Evolutionary conservation across 2,888 invertebrate genomes (phyloP), one percentile per base, ranked within the genome.

Genomic region (Aelia acuminata): DNA sequence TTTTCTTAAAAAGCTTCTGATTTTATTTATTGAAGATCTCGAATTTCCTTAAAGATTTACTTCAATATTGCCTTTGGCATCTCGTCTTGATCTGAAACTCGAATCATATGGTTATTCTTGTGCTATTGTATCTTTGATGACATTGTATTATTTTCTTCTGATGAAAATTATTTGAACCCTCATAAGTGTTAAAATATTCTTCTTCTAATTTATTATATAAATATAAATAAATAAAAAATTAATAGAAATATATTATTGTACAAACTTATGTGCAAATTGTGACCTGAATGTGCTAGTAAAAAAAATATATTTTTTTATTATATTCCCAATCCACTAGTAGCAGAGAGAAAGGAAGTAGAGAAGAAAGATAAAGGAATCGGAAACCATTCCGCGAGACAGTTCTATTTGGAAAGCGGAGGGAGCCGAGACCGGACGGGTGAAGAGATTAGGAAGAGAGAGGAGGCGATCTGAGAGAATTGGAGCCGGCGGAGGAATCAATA

Each of bases 381-480:
- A 70, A 70, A 70, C 57, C 63, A 70, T 70, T 70, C 35, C 35
- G 31, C 35, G 63, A 70, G 63, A 70, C 63, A 70, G 63, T 70
- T 70, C 63, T 70, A 70, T 70, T 70, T 85, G 13, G 85, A 57
- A 80, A 43, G n/a, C 80, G 80, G 43, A 43, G 43, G 80, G 7
- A 70, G 31, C 31, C 35, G 63, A 70, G 63, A 35, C 35, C 63
- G 63, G 63, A 70, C 63, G 63, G 63, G 63, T 70, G 63, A 70
- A 70, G 80, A 80, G 80, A 80, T 80, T 80, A 80, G 80, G 80
- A n/a, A 43, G 39, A 80, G 80, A 43, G 80, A 47, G n/a, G 43
- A 47, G 43, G 80, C 80, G 80, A 47, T 80, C 80, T 80, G 80
- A 80, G 80, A 85, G 80, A 80, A 80, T 80, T 80, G 43, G 80